A percentile compares a stretch with the other conserved stretches of the same genome.
Conservation (phyloP, 2,797 vertebrate species). For the Otus scops region DNA sequence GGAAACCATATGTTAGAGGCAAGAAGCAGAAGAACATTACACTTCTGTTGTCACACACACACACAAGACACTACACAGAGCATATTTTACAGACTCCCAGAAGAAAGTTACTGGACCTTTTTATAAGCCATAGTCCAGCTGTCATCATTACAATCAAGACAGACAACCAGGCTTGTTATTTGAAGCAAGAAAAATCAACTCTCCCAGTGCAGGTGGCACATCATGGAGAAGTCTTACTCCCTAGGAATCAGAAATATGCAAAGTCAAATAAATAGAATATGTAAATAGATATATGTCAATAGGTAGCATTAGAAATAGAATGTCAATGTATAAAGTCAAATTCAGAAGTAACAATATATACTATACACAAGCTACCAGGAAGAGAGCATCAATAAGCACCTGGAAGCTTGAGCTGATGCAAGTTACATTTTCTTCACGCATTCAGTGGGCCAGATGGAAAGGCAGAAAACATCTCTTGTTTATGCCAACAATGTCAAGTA, state of each 20-base stretch:
- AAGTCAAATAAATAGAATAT: neutral
- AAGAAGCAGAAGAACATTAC: neutral
- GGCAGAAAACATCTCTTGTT: neutral
- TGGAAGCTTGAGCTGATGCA: neutral
- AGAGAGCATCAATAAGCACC: neutral
- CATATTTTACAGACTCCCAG: neutral
- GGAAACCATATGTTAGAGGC: neutral
- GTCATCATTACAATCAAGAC: neutral
- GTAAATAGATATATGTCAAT: neutral
- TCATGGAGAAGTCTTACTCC: neutral
- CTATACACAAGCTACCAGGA: neutral
- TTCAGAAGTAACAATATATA: neutral
- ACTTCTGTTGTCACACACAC: neutral
- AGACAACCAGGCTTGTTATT: neutral
- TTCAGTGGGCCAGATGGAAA: neutral
- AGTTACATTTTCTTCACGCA: neutral
- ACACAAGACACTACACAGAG: neutral
- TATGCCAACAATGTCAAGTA: neutral
- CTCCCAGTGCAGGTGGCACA: neutral
- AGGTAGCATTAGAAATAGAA: neutral
- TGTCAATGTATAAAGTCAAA: neutral
- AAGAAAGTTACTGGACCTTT: neutral
- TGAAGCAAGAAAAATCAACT: neutral
- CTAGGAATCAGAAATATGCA: neutral
- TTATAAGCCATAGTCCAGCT: neutral